phyloP scores from a whole-genome alignment of 1,140 invertebrate genomes.

The Hyles vespertilio region DNA sequence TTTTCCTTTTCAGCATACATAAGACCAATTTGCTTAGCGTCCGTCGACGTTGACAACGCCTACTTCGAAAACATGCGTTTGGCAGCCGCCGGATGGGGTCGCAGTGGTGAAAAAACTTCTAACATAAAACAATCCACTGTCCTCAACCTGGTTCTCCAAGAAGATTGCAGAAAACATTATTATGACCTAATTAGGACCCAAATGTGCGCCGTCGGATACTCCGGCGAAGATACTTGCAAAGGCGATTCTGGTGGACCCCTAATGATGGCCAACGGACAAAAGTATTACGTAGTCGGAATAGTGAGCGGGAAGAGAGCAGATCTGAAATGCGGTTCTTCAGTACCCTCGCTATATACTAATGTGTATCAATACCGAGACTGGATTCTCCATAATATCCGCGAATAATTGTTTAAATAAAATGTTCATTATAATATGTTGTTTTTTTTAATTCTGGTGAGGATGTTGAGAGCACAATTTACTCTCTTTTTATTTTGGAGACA shows the following conservation, averaged over 20 bases:
- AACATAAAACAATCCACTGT: slow-evolving; percentile 58
- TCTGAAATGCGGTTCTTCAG: slow-evolving; percentile 50
- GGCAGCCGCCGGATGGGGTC: slow-evolving; percentile 58
- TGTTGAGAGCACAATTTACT: too few species aligned
- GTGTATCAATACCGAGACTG: slow-evolving; percentile 54
- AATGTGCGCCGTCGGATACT: slow-evolving; percentile 52
- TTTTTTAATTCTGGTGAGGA: background rate
- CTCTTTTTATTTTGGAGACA: too few species aligned
- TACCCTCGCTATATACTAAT: slow-evolving; percentile 61
- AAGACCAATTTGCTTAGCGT: slow-evolving; percentile 55
- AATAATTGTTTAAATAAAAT: slow-evolving; percentile 23
- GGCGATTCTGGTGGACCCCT: slow-evolving; percentile 63
- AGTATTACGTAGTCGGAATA: slow-evolving; percentile 52
- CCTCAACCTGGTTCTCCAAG: slow-evolving; percentile 47
- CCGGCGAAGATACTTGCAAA: slow-evolving; percentile 59
- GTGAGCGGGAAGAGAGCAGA: slow-evolving; percentile 62
- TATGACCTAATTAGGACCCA: slow-evolving; percentile 36
- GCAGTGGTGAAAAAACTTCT: slow-evolving; percentile 36
- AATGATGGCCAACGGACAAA: slow-evolving; percentile 54
- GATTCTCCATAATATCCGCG: slow-evolving; percentile 44
- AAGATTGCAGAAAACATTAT: slow-evolving; percentile 42
- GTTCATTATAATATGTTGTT: too few species aligned
- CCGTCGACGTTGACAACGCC: slow-evolving; percentile 47
- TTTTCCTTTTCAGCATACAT: slow-evolving; percentile 48
- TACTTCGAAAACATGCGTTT: slow-evolving; percentile 47